These are phyloP conservation scores for Lepus timidus DNA, from an alignment of 2,113 vertebrate genomes.

Conservation along the genomic window DNA sequence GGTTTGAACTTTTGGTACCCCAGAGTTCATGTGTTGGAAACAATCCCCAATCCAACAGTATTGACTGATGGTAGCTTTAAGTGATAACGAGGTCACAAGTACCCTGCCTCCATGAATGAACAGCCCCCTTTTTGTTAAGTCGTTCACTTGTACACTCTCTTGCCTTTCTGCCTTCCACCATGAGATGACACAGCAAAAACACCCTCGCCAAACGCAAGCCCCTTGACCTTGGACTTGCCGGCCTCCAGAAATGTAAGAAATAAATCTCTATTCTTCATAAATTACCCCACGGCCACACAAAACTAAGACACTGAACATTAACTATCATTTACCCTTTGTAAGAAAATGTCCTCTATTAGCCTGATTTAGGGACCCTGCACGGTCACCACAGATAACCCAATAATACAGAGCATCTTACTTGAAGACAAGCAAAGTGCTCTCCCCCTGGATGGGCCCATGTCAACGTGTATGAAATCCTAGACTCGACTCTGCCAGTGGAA, in stretches of 20 bases:
- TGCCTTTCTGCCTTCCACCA: background rate
- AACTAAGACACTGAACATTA: background rate
- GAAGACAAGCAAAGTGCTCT: background rate
- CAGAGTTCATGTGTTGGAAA: background rate
- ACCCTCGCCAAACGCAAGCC: background rate
- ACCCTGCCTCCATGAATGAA: background rate
- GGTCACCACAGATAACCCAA: too few relatives aligned
- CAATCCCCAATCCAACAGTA: background rate
- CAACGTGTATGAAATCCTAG: rapidly evolving
- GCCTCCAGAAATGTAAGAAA: background rate
- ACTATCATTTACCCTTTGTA: background rate
- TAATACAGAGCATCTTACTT: background rate
- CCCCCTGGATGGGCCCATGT: background rate
- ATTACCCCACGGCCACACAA: background rate
- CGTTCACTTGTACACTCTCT: rapidly evolving
- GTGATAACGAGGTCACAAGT: background rate
- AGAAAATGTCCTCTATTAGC: background rate
- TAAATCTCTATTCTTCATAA: background rate
- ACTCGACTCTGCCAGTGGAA: background rate
- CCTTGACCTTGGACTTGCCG: background rate
- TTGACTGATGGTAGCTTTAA: background rate
- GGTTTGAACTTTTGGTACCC: too few relatives aligned
- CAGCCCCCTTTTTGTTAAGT: background rate
- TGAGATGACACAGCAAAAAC: background rate
- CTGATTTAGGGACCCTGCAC: background rate